A percentile compares a stretch with the other conserved stretches of the same genome.
Evolutionary conservation across 1,140 invertebrate species (phyloP).

Genomic region (Anthonomus grandis): DNA sequence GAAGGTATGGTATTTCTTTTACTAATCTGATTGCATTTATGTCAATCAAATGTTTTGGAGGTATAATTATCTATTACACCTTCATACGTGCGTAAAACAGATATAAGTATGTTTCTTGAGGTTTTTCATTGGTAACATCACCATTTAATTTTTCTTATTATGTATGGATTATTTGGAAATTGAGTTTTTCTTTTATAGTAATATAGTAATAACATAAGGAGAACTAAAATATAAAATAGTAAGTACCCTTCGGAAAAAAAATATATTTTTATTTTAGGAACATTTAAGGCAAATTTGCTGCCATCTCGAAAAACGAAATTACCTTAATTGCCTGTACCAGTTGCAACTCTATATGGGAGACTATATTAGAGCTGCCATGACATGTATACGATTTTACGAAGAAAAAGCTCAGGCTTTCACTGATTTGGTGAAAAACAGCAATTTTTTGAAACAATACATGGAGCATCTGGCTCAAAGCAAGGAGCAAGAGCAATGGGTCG

Average conservation of each 20-base stretch:
- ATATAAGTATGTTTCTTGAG: no score
- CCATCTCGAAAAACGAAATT: conserved; percentile 60
- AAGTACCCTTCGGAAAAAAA: no score
- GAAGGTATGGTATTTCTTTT: conserved; percentile 64
- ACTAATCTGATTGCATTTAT: no score
- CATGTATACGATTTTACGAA: conserved; percentile 68
- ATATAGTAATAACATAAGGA: no score
- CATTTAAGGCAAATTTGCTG: conserved; percentile 65
- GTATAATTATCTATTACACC: no score
- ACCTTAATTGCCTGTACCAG: conserved; percentile 64
- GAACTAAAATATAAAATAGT: no score
- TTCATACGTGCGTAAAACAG: no score
- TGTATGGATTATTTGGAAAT: no score
- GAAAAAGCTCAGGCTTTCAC: conserved; percentile 55
- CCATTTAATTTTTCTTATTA: no score
- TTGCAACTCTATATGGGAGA: conserved; percentile 66
- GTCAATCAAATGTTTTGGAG: no score
- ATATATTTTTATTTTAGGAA: conserved; percentile 48
- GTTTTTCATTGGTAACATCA: no score
- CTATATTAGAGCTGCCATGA: conserved; percentile 68
- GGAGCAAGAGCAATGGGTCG: conserved; percentile 48
- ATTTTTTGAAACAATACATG: conserved; percentile 60
- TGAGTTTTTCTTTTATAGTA: no score
- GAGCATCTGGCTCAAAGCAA: conserved; percentile 59
- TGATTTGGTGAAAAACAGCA: conserved; percentile 53